Conservation (phyloP, 2,797 vertebrate genomes). For the Hoplostethus atlanticus region DNA sequence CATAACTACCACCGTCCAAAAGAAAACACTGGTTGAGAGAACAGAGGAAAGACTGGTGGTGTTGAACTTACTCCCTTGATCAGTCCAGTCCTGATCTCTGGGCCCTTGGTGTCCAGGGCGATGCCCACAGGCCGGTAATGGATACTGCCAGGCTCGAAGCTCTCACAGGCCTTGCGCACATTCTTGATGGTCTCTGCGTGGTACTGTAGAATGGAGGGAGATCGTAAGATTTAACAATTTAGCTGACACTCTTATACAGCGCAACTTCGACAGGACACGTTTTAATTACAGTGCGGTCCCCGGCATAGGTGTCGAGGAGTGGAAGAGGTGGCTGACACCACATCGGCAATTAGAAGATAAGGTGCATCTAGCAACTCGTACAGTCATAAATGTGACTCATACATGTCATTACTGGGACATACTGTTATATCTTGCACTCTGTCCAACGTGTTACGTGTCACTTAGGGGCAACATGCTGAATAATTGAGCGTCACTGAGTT, state of each 20-base stretch:
- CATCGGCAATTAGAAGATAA: slow-evolving; percentile 15
- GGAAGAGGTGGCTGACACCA: background rate
- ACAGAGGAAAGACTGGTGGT: background rate
- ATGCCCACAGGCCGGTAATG: slow-evolving; percentile 95
- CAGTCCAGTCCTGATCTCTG: slow-evolving; percentile 98
- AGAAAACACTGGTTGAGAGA: background rate
- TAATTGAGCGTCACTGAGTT: background rate
- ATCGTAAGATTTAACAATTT: background rate
- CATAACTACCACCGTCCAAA: background rate
- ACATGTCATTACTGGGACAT: slow-evolving; percentile 10
- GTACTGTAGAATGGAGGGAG: slow-evolving; percentile 82
- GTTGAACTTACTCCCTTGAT: slow-evolving; percentile 91
- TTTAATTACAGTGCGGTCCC: background rate
- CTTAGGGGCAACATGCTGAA: background rate
- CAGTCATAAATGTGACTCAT: slow-evolving; percentile 55
- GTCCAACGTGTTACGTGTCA: background rate
- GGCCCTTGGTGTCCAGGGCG: slow-evolving; percentile 98
- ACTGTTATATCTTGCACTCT: background rate
- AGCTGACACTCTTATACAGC: background rate
- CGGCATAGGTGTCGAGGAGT: too few relatives aligned
- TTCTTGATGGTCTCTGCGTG: slow-evolving; percentile 95
- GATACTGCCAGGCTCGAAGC: slow-evolving; percentile 94
- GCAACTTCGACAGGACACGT: background rate
- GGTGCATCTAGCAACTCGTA: slow-evolving; percentile 3
- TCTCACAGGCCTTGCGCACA: slow-evolving; percentile 92